Percentiles rank a stretch among this genome's conserved stretches.
Conservation (phyloP, 2,888 invertebrate species). For the Tuta absoluta region DNA sequence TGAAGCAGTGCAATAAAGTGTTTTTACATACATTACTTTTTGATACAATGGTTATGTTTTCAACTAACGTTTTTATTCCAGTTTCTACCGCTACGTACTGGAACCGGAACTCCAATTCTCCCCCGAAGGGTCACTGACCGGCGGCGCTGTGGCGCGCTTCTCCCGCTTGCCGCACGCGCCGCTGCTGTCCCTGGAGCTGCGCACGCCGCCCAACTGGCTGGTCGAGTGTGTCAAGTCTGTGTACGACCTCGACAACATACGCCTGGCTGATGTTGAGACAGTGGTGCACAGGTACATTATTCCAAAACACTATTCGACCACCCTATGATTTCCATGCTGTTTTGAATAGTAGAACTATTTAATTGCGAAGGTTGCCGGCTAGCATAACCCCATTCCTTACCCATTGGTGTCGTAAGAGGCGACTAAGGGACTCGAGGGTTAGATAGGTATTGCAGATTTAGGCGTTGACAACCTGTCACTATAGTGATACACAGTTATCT, state of each 20-base stretch:
- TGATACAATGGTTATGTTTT: background rate
- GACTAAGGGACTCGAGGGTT: no score
- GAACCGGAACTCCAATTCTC: conserved; percentile 94
- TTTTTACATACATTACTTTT: no score
- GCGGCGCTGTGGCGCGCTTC: conserved; percentile 93
- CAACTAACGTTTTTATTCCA: conserved; percentile 85
- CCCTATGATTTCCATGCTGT: background rate
- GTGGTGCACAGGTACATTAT: conserved; percentile 87
- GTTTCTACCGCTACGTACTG: conserved; percentile 97
- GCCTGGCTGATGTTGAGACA: conserved; percentile 94
- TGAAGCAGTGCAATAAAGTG: no score
- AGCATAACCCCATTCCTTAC: no score
- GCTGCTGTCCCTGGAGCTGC: conserved; percentile 87
- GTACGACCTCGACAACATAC: conserved; percentile 98
- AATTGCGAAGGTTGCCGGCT: background rate
- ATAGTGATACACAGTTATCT: no score
- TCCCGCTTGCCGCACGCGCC: conserved; percentile 94
- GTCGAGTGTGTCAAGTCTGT: conserved; percentile 95
- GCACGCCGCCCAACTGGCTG: conserved; percentile 97
- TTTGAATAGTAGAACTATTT: background rate
- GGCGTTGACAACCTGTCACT: no score
- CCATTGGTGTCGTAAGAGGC: no score
- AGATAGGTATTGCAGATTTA: no score
- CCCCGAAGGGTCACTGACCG: conserved; percentile 83
- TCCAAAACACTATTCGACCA: no score